These are phyloP conservation scores for Tortricodes alternella DNA, from an alignment of 2,888 invertebrate genomes.

Conservation along the genomic window DNA sequence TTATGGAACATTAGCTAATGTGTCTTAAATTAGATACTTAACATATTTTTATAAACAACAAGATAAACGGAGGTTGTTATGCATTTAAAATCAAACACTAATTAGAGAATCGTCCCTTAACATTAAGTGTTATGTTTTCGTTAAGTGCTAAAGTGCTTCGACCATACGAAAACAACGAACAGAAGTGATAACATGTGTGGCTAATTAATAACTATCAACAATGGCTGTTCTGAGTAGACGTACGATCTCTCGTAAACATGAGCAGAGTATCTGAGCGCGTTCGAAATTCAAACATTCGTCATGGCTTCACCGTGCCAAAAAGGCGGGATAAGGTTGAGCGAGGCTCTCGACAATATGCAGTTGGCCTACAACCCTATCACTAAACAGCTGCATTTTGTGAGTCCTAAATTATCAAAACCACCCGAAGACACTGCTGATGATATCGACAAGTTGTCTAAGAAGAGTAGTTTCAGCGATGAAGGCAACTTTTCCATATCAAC, in stretches of 20 bases:
- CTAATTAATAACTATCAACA: slow-evolving; percentile 36
- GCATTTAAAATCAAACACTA: slow-evolving; percentile 33
- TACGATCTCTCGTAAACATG: slow-evolving; percentile 48
- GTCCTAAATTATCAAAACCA: slow-evolving; percentile 67
- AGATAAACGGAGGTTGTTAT: slow-evolving; percentile 29
- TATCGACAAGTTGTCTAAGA: slow-evolving; percentile 73
- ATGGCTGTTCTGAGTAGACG: slow-evolving; percentile 50
- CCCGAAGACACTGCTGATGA: slow-evolving; percentile 61
- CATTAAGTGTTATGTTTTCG: slow-evolving; percentile 31
- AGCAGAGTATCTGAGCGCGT: slow-evolving; percentile 44
- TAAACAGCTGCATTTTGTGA: slow-evolving; percentile 86
- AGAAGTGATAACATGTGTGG: slow-evolving; percentile 23
- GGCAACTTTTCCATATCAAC: slow-evolving; percentile 77
- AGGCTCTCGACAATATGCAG: slow-evolving; percentile 88
- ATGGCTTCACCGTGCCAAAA: slow-evolving; percentile 74
- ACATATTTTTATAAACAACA: slow-evolving; percentile 34
- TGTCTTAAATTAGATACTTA: slow-evolving; percentile 31
- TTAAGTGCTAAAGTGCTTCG: slow-evolving; percentile 26
- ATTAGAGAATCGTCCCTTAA: slow-evolving; percentile 21
- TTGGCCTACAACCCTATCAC: slow-evolving; percentile 89
- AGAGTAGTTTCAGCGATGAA: slow-evolving; percentile 79
- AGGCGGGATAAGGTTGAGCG: slow-evolving; percentile 84
- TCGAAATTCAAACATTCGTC: slow-evolving; percentile 46
- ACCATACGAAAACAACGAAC: slow-evolving; percentile 29
- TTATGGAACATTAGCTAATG: slow-evolving; percentile 15